Evolutionary conservation across 2,113 vertebrate genomes (phyloP).

Genomic region (Planiliza haematocheilus): DNA sequence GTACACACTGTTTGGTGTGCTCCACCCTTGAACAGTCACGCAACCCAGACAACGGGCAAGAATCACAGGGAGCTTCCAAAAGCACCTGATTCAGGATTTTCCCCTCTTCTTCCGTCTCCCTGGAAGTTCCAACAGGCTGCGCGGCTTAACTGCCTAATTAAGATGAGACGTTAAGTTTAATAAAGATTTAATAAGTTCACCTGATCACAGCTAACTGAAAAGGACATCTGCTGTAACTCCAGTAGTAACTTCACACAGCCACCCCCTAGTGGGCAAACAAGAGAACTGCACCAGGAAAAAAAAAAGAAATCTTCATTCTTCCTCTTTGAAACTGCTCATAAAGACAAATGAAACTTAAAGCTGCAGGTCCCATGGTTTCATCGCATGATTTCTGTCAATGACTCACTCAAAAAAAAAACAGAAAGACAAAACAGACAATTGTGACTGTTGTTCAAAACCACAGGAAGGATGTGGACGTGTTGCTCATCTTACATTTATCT

Average conservation of each 20-base stretch:
- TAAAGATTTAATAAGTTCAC: neutral
- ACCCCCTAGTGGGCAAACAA: constrained; percentile 61
- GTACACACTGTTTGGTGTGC: constrained; percentile 32
- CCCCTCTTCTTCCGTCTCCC: neutral
- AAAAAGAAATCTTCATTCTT: neutral
- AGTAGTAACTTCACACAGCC: constrained; percentile 48
- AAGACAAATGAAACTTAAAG: constrained; percentile 36
- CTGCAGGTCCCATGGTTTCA: constrained; percentile 24
- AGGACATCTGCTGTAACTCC: constrained; percentile 6
- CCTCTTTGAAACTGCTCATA: neutral
- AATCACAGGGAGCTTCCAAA: constrained; percentile 21
- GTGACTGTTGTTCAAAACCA: constrained; percentile 43
- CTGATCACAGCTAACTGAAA: constrained; percentile 21
- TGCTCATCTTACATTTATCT: constrained; percentile 47
- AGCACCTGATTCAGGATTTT: constrained; percentile 30
- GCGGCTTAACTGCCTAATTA: neutral
- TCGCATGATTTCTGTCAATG: constrained; percentile 20
- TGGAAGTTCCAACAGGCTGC: neutral
- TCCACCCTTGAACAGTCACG: constrained; percentile 62
- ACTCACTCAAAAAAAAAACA: constrained; percentile 34
- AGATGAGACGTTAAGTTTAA: too few relatives aligned
- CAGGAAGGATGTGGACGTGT: constrained; percentile 59
- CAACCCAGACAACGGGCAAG: constrained; percentile 30
- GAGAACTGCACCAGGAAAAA: constrained; percentile 28
- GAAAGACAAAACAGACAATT: constrained; percentile 1